These are phyloP conservation scores for Gulo gulo DNA, from an alignment of 2,113 vertebrate species.

Conservation along the genomic window DNA sequence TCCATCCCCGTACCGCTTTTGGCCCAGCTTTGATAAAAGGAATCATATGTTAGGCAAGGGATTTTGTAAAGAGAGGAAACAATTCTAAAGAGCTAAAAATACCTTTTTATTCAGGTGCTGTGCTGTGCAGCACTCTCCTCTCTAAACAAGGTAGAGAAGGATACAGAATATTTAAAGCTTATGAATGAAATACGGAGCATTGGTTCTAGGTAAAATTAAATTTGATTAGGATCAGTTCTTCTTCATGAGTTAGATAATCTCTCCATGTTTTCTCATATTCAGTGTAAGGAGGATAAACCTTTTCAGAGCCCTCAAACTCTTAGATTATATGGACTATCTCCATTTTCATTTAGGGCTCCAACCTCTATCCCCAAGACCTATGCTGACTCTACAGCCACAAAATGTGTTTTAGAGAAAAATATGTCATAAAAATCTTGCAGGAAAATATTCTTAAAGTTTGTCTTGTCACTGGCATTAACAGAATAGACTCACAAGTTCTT, in stretches of 20 bases:
- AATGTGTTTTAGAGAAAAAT: not conserved
- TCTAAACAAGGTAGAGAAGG: not conserved
- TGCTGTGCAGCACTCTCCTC: not conserved
- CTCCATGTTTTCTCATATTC: not conserved
- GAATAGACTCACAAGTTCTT: not conserved
- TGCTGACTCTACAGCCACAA: not conserved
- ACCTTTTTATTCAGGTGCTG: not conserved
- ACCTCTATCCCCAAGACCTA: not conserved
- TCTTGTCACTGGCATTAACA: not conserved
- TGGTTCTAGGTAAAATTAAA: conserved; percentile 19
- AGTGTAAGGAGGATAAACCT: not conserved
- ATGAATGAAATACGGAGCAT: conserved; percentile 27
- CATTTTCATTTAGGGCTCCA: conserved; percentile 5
- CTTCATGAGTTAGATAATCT: conserved; percentile 3
- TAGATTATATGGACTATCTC: not conserved
- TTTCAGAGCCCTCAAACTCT: not conserved
- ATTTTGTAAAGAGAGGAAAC: conserved; percentile 4
- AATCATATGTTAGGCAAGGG: not conserved
- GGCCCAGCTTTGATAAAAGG: not conserved
- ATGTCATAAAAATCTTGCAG: not conserved
- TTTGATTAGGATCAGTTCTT: not conserved
- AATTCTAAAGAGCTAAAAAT: not conserved
- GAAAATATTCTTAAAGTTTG: not conserved
- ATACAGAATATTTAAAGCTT: not conserved
- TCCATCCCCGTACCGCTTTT: not conserved